phyloP scores from a whole-genome alignment of 2,113 vertebrate genomes.

The Vidua chalybeata region DNA sequence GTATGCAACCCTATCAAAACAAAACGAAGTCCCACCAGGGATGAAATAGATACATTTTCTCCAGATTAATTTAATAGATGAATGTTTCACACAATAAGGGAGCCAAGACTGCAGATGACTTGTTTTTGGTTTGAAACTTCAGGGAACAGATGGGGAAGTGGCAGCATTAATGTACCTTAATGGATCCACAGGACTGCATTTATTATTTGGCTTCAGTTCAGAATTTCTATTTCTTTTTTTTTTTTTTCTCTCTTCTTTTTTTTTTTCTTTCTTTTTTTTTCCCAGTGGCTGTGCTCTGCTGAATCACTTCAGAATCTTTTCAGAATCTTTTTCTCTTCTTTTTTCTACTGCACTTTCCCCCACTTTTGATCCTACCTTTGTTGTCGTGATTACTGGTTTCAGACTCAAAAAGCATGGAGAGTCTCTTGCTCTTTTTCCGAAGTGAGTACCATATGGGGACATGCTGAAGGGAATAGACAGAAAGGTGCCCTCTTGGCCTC shows the following conservation, averaged over 20 bases:
- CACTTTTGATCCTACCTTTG: background rate
- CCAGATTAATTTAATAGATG: conserved; percentile 30
- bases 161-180: conserved; percentile 15
- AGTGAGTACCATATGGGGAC: background rate
- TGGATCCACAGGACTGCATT: background rate
- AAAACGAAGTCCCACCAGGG: background rate
- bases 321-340: background rate
- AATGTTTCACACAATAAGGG: conserved; percentile 16
- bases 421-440: background rate
- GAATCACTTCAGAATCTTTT: background rate
- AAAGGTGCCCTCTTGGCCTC: background rate
- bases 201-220: background rate
- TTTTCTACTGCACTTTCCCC: background rate
- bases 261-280: background rate
- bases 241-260: background rate
- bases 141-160: conserved; percentile 40
- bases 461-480: background rate
- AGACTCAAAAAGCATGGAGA: background rate
- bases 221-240: background rate
- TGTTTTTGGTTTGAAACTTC: conserved; percentile 17
- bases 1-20: conserved; percentile 13
- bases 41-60: conserved; percentile 23
- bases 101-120: conserved; percentile 36
- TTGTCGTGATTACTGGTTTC: background rate
- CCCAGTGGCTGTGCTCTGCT: background rate